Conservation (phyloP, 2,888 invertebrate species). For the Ctenicera cuprea region DNA sequence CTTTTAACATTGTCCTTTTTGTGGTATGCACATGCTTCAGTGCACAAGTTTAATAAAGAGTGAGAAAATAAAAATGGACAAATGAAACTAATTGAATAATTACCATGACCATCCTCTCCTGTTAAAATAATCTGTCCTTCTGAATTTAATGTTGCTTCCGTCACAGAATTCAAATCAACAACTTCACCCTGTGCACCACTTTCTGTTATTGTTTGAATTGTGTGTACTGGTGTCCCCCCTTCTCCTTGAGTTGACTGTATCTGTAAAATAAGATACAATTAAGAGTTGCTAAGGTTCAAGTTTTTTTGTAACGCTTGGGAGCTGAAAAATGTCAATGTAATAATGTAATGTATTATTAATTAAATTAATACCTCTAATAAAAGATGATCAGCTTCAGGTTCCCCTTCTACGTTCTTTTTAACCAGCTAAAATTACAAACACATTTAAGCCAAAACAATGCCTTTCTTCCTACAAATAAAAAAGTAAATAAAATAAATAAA, state of each 20-base stretch:
- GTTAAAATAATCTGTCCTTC: conserved; percentile 97
- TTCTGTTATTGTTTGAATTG: conserved; percentile 85
- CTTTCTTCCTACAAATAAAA: conserved; percentile 47
- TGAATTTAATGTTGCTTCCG: conserved; percentile 93
- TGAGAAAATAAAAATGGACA: neutral
- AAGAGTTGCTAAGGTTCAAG: conserved; percentile 27
- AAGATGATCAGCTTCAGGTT: conserved; percentile 46
- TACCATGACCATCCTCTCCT: conserved; percentile 95
- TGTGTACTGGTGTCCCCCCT: conserved; percentile 76
- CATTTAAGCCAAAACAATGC: conserved; percentile 48
- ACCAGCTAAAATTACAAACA: conserved; percentile 53
- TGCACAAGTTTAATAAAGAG: neutral
- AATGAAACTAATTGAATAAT: conserved; percentile 54
- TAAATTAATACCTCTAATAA: conserved; percentile 49
- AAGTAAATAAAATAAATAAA: conserved; percentile 32
- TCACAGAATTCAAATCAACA: conserved; percentile 90
- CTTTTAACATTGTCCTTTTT: no score
- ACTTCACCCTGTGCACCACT: conserved; percentile 87
- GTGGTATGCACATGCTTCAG: neutral
- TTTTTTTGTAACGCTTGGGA: conserved; percentile 20
- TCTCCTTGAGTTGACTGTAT: conserved; percentile 78
- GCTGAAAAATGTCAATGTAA: conserved; percentile 33
- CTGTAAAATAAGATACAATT: conserved; percentile 68
- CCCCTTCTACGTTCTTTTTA: conserved; percentile 48
- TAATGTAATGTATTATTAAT: conserved; percentile 32